phyloP scores from a whole-genome alignment of 2,113 vertebrate genomes.

The Danio rerio region GRCz12tu NC_133190.1:31190001-31190500 shows the following conservation, averaged over 20 bases:
- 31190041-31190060: constrained; percentile 59
- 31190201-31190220: constrained; percentile 13
- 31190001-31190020: constrained; percentile 63
- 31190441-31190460: background rate
- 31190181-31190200: constrained; percentile 63
- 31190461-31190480: too few species aligned
- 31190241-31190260: background rate
- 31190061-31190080: constrained; percentile 56
- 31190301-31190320: background rate
- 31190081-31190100: constrained; percentile 58
- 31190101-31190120: constrained; percentile 38
- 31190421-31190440: background rate
- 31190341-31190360: background rate
- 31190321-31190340: background rate
- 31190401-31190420: too few species aligned
- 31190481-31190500: too few species aligned
- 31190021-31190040: constrained; percentile 60
- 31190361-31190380: background rate
- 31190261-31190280: background rate
- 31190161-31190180: constrained; percentile 62
- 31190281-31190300: background rate
- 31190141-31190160: constrained; percentile 64
- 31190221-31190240: background rate
- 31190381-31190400: too few species aligned
- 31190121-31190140: constrained; percentile 69